A percentile compares a stretch with the other conserved stretches of the same genome.
Evolutionary conservation across 2,113 vertebrate species (phyloP).

Genomic region (Entelurus aequoreus): DNA sequence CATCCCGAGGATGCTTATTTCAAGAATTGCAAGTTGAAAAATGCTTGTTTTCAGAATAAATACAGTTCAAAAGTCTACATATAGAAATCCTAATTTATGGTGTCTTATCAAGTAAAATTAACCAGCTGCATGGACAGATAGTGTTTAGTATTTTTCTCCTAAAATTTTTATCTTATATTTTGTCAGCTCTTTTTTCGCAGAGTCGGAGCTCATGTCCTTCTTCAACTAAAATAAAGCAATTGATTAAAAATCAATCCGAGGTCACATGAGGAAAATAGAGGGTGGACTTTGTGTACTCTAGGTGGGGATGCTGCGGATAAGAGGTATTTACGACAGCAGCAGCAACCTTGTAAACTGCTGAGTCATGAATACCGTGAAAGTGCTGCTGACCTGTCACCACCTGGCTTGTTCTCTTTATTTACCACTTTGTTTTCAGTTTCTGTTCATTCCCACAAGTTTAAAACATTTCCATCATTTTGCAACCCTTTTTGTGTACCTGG

Average conservation of each 20-base stretch:
- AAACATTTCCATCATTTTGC: not conserved
- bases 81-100: too few species aligned
- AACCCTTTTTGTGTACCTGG: slow-evolving; percentile 9
- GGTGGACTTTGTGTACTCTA: not conserved
- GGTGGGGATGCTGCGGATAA: too few species aligned
- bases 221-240: not conserved
- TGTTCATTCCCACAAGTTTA: not conserved
- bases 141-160: too few species aligned
- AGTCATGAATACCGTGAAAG: slow-evolving; percentile 13
- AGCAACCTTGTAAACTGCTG: slow-evolving; percentile 5
- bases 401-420: slow-evolving; percentile 18
- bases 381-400: slow-evolving; percentile 33
- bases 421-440: not conserved
- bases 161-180: too few species aligned
- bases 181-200: too few species aligned
- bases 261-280: not conserved
- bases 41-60: too few species aligned
- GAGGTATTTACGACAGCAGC: not conserved
- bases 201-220: too few species aligned
- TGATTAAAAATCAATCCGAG: slow-evolving; percentile 1
- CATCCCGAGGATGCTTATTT: too few species aligned
- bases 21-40: too few species aligned
- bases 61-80: too few species aligned
- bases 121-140: too few species aligned
- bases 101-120: too few species aligned